Conservation (phyloP, 2,797 vertebrate species). For the Ataeniobius toweri region DNA sequence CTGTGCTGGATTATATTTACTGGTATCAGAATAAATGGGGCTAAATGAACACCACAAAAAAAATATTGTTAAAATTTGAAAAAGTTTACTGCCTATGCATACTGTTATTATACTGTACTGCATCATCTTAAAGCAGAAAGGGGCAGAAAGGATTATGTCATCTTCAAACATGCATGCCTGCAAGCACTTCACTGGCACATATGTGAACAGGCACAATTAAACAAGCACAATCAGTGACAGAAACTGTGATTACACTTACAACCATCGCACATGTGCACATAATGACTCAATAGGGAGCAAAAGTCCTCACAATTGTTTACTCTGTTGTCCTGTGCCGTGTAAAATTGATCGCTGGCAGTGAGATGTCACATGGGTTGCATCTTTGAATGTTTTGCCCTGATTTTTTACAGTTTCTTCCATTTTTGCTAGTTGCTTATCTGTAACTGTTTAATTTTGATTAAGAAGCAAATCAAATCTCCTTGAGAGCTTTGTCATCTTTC, state of each 20-base stretch:
- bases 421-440: conserved; percentile 21
- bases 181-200: conserved; percentile 19
- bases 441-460: conserved; percentile 28
- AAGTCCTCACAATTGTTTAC: conserved; percentile 46
- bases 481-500: conserved; percentile 11
- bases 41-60: too few relatives aligned
- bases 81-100: background rate
- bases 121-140: conserved; percentile 26
- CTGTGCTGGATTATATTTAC: too few relatives aligned
- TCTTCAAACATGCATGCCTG: conserved; percentile 35
- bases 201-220: conserved; percentile 10
- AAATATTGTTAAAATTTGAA: background rate
- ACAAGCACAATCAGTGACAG: conserved; percentile 33
- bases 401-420: conserved; percentile 1
- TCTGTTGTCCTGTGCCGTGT: conserved; percentile 45
- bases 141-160: conserved; percentile 36
- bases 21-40: too few relatives aligned
- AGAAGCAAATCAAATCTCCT: conserved; percentile 15
- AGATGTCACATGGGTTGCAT: conserved; percentile 21
- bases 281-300: conserved; percentile 34
- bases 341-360: conserved; percentile 17
- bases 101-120: background rate
- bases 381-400: conserved; percentile 15
- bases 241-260: conserved; percentile 52
- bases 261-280: conserved; percentile 31